A percentile compares a stretch with the other conserved stretches of the same genome.
Evolutionary conservation across 2,113 vertebrate species (phyloP).

Genomic region (Anthoscopus minutus): DNA sequence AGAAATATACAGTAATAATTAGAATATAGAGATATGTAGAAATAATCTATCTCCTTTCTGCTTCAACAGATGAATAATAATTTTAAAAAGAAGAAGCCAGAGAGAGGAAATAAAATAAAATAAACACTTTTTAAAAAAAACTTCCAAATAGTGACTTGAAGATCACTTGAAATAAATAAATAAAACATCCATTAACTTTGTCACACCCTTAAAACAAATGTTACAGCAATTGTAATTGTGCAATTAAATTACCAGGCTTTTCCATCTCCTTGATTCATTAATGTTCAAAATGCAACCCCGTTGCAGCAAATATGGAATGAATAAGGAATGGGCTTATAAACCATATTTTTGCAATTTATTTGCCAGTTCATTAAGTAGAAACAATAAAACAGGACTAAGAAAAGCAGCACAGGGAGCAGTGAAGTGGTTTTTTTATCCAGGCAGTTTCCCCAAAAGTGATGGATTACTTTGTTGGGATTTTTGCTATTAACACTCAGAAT

Average conservation of each 20-base stretch:
- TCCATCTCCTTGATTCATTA: slow-evolving; percentile 60
- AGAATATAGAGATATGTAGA: neutral
- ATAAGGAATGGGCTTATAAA: slow-evolving; percentile 43
- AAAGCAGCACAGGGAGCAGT: neutral
- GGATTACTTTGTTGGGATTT: neutral
- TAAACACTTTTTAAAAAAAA: neutral
- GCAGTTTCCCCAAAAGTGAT: neutral
- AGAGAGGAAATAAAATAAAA: neutral
- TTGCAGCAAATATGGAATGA: slow-evolving; percentile 56
- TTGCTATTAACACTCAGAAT: neutral
- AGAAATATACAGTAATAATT: neutral
- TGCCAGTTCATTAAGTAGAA: slow-evolving; percentile 57
- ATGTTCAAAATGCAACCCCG: neutral
- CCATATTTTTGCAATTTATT: slow-evolving; percentile 47
- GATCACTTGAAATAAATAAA: slow-evolving; percentile 3
- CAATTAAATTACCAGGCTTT: slow-evolving; percentile 57
- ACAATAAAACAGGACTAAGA: slow-evolving; percentile 17
- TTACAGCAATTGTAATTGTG: slow-evolving; percentile 22
- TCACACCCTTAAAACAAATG: slow-evolving; percentile 38
- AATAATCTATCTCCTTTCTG: neutral
- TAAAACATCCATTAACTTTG: slow-evolving; percentile 2
- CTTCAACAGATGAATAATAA: neutral
- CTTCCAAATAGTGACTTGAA: neutral
- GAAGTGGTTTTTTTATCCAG: neutral
- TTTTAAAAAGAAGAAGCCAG: neutral